Percentiles rank a stretch among this genome's conserved stretches.
Conservation (phyloP, 2,113 vertebrate species). For the Myocastor coypus region DNA sequence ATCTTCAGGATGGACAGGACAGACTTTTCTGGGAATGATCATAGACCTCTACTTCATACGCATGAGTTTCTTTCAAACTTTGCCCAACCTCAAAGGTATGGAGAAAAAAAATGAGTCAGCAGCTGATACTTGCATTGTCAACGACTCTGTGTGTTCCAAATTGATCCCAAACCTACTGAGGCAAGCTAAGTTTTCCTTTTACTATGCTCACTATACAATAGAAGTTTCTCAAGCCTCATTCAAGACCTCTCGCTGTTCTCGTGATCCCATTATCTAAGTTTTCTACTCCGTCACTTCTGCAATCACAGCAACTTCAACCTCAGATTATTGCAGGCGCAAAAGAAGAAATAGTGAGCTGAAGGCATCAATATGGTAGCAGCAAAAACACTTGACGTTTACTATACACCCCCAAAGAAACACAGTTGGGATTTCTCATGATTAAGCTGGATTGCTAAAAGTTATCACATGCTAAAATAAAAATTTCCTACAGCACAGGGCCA, state of each 20-base stretch:
- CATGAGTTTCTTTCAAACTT: neutral
- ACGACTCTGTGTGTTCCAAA: neutral
- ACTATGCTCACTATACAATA: neutral
- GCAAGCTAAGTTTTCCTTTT: neutral
- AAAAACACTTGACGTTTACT: neutral
- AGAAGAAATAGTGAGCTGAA: neutral
- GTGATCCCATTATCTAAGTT: neutral
- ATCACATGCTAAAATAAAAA: neutral
- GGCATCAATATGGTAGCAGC: neutral
- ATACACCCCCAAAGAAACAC: neutral
- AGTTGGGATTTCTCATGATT: neutral
- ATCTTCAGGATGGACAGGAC: neutral
- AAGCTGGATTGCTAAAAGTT: neutral
- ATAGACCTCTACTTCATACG: neutral
- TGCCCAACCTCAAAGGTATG: neutral
- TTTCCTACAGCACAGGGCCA: neutral
- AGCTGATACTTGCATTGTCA: neutral
- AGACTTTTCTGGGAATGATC: conserved; percentile 36
- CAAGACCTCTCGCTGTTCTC: neutral
- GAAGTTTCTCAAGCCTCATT: neutral
- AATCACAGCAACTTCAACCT: neutral
- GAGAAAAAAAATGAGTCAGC: neutral
- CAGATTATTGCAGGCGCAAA: neutral
- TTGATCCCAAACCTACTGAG: neutral
- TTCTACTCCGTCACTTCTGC: neutral